phyloP scores from a whole-genome alignment of 2,797 vertebrate genomes.

The Lepidocolaptes lacrymiger region DNA sequence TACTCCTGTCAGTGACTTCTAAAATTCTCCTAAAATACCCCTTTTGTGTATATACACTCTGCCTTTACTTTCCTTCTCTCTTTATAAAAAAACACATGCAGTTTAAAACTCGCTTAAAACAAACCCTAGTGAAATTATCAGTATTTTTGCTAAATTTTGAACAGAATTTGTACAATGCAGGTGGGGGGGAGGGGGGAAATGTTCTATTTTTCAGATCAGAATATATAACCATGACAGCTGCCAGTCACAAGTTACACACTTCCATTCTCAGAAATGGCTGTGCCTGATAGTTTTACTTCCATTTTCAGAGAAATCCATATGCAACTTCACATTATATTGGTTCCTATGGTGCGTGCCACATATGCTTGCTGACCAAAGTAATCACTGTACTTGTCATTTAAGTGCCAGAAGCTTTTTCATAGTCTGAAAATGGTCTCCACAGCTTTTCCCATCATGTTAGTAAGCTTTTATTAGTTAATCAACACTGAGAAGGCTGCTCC shows the following conservation, averaged over 20 bases:
- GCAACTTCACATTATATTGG: neutral
- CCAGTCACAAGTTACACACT: neutral
- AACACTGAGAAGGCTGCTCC: neutral
- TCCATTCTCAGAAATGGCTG: neutral
- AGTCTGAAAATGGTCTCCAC: neutral
- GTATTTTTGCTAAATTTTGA: neutral
- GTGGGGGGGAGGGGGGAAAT: neutral
- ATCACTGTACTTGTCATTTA: neutral
- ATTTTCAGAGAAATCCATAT: neutral
- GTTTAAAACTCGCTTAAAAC: neutral
- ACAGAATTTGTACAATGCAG: neutral
- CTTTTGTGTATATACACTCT: neutral
- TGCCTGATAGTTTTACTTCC: neutral
- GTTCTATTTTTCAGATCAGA: neutral
- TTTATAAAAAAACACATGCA: neutral
- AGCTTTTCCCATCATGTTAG: neutral
- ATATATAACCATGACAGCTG: neutral
- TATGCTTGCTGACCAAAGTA: neutral
- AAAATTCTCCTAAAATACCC: neutral
- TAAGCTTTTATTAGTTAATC: constrained; percentile 2
- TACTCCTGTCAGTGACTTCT: neutral
- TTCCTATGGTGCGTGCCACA: neutral
- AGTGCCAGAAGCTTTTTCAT: neutral
- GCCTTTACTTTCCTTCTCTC: neutral
- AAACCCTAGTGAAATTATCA: neutral